These are phyloP conservation scores for Aelia acuminata DNA, from an alignment of 2,888 invertebrate species.

Conservation along the genomic window DNA sequence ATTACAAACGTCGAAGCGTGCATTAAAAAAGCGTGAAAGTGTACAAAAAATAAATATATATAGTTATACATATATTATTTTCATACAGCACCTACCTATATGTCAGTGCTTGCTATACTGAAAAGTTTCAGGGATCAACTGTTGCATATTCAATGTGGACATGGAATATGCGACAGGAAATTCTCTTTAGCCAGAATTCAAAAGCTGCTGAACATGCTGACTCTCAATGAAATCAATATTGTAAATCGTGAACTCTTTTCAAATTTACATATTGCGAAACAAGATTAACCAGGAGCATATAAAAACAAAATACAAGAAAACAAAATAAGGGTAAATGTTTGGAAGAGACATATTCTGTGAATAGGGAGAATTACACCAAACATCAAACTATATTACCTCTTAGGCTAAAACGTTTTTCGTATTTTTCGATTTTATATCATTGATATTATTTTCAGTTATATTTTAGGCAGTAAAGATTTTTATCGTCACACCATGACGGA, in stretches of 20 bases:
- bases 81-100: too few species aligned
- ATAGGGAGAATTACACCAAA: not conserved
- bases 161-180: not conserved
- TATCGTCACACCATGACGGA: not conserved
- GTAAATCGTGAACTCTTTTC: not conserved
- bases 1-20: too few species aligned
- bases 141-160: slow-evolving; percentile 1
- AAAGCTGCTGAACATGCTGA: not conserved
- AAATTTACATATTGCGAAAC: slow-evolving; percentile 5
- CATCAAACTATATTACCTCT: not conserved
- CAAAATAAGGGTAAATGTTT: not conserved
- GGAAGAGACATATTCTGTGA: not conserved
- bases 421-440: not conserved
- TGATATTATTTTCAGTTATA: not conserved
- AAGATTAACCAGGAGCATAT: not conserved
- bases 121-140: not conserved
- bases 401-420: slow-evolving; percentile 46
- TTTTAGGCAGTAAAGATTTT: not conserved
- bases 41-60: too few species aligned
- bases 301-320: not conserved
- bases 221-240: not conserved
- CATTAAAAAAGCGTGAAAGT: too few species aligned
- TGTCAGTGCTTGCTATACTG: too few species aligned
- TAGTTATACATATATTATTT: too few species aligned
- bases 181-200: slow-evolving; percentile 3